Percentiles rank a stretch among this genome's conserved stretches.
Evolutionary conservation across 2,888 invertebrate genomes (phyloP).

Genomic region (Cerastoderma edule): DNA sequence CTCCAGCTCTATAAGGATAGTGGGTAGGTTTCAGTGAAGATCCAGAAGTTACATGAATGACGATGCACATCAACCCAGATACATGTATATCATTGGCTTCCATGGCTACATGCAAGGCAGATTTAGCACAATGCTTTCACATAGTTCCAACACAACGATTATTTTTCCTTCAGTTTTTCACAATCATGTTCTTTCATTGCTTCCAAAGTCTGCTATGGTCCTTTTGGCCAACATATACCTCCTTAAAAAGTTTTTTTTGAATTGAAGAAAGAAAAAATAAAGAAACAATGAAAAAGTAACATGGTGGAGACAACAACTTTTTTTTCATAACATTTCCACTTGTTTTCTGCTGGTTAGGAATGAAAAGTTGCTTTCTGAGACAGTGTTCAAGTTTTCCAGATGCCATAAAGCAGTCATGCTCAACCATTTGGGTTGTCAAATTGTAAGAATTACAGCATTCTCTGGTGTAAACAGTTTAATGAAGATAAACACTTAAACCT

Average conservation of each 20-base stretch:
- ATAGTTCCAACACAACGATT: no score
- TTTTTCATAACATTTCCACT: not conserved
- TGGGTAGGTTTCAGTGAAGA: no score
- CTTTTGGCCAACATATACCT: not conserved
- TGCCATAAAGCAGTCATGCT: not conserved
- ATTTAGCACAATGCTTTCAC: no score
- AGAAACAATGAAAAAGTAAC: no score
- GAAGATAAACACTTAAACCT: slow-evolving; percentile 7
- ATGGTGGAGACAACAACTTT: not conserved
- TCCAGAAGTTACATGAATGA: no score
- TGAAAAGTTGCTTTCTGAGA: not conserved
- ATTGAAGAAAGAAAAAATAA: no score
- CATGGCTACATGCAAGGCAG: no score
- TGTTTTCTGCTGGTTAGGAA: not conserved
- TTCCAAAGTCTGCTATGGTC: not conserved
- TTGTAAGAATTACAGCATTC: slow-evolving; percentile 15
- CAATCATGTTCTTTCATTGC: no score
- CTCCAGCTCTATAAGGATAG: no score
- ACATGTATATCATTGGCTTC: no score
- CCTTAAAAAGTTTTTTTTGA: not conserved
- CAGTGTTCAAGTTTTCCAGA: not conserved
- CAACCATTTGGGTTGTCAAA: slow-evolving; percentile 1
- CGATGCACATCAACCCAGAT: no score
- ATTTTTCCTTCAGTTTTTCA: no score
- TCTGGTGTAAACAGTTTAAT: slow-evolving; percentile 21